phyloP scores from a whole-genome alignment of 2,113 vertebrate genomes.

The Zeus faber region DNA sequence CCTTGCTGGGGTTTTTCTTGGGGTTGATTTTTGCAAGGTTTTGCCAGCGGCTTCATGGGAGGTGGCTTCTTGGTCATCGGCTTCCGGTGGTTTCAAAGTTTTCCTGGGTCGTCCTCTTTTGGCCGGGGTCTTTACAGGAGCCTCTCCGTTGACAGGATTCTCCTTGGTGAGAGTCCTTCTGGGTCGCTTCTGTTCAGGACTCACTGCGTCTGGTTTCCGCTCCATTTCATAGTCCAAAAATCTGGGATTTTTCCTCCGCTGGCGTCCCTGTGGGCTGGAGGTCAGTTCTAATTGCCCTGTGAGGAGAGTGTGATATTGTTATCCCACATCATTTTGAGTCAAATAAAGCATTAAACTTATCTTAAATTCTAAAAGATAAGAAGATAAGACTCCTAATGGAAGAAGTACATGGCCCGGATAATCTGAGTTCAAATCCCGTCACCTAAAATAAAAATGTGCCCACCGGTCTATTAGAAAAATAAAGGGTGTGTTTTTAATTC shows the following conservation, averaged over 20 bases:
- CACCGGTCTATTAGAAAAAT: too few species aligned
- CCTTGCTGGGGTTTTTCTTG: constrained; percentile 15
- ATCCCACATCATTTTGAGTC: constrained; percentile 1
- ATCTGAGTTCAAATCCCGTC: too few species aligned
- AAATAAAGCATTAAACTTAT: neutral
- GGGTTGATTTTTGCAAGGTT: constrained; percentile 19
- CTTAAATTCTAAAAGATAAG: neutral
- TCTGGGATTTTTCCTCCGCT: constrained; percentile 50
- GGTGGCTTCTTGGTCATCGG: constrained; percentile 14
- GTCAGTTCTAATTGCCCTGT: constrained; percentile 38
- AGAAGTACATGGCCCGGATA: too few species aligned
- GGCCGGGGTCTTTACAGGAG: neutral
- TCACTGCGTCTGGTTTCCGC: neutral
- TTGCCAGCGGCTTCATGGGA: constrained; percentile 8
- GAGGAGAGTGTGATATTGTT: neutral
- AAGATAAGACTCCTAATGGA: too few species aligned
- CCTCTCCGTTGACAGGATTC: neutral
- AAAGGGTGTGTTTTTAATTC: too few species aligned
- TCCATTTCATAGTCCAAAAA: constrained; percentile 44
- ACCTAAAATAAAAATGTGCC: too few species aligned
- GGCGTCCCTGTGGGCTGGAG: constrained; percentile 33
- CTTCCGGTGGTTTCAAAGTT: neutral
- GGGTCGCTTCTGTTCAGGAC: neutral
- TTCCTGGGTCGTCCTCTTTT: constrained; percentile 10
- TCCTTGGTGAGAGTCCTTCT: neutral